These are phyloP conservation scores for Masticophis lateralis DNA, from an alignment of 2,797 vertebrate genomes.

Conservation along the genomic window DNA sequence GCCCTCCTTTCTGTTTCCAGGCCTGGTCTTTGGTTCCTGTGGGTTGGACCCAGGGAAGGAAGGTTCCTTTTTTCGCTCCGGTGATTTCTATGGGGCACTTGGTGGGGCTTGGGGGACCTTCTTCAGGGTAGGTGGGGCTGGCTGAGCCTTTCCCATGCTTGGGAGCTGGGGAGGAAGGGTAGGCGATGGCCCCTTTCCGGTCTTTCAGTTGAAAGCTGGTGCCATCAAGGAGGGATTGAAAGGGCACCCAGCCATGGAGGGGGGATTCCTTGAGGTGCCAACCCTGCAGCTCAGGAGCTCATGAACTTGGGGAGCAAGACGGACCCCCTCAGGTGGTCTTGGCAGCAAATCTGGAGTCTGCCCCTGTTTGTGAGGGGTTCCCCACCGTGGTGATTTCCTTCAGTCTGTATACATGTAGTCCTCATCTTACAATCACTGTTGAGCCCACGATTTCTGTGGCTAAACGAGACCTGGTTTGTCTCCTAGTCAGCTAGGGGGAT, in stretches of 20 bases:
- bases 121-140: not conserved
- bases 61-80: not conserved
- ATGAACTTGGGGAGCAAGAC: not conserved
- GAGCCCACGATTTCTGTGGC: not conserved
- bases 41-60: not conserved
- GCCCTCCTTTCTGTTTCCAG: not conserved
- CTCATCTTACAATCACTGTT: no score
- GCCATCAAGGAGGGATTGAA: no score
- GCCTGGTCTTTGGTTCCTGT: not conserved
- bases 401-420: fast-evolving
- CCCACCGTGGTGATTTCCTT: not conserved
- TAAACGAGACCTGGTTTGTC: not conserved
- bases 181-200: not conserved
- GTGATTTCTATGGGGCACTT: fast-evolving
- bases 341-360: not conserved
- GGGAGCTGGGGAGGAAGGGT: not conserved
- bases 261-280: not conserved
- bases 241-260: not conserved
- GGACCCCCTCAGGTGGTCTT: not conserved
- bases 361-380: not conserved
- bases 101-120: not conserved
- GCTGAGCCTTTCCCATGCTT: not conserved
- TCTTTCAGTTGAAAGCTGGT: not conserved
- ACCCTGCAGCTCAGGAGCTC: not conserved
- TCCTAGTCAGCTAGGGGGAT: not conserved